These are phyloP conservation scores for Gortyna flavago DNA, from an alignment of 2,888 invertebrate species.

Conservation along the genomic window DNA sequence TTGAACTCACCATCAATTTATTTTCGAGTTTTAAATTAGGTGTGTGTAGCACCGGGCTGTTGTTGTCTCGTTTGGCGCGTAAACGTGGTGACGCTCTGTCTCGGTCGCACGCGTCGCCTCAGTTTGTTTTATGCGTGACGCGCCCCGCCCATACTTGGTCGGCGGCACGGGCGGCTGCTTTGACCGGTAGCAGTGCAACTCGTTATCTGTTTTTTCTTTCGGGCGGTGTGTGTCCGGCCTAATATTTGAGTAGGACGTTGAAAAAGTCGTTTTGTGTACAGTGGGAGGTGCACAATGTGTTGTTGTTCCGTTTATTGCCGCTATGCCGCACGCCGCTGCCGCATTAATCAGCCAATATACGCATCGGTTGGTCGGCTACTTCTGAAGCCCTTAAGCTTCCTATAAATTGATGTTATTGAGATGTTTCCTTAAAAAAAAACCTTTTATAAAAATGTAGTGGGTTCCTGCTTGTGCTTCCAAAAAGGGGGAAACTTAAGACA, in stretches of 20 bases:
- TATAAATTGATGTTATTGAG: constrained; percentile 23
- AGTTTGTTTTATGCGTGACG: constrained; percentile 90
- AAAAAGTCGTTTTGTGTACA: constrained; percentile 84
- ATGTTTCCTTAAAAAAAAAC: not conserved
- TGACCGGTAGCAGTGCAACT: constrained; percentile 87
- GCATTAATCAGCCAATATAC: constrained; percentile 61
- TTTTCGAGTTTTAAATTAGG: constrained; percentile 88
- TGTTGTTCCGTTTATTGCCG: constrained; percentile 79
- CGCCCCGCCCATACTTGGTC: constrained; percentile 84
- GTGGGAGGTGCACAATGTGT: constrained; percentile 79
- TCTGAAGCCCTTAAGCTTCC: constrained; percentile 22
- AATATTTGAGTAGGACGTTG: constrained; percentile 86
- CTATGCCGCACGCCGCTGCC: constrained; percentile 62
- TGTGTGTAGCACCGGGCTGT: constrained; percentile 82
- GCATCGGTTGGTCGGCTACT: constrained; percentile 50
- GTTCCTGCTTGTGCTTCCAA: not conserved
- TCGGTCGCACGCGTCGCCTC: constrained; percentile 79
- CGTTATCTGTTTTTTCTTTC: constrained; percentile 86
- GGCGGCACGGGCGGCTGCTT: constrained; percentile 83
- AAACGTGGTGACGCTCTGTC: constrained; percentile 69
- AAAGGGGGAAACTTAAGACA: no score
- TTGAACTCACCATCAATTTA: constrained; percentile 89
- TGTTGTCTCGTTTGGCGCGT: constrained; percentile 71
- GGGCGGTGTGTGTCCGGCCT: constrained; percentile 85
- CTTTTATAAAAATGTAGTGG: not conserved